A percentile compares a stretch with the other conserved stretches of the same genome.
Evolutionary conservation across 2,797 vertebrate genomes (phyloP).

Genomic region (Rhabdophis nuchalis): DNA sequence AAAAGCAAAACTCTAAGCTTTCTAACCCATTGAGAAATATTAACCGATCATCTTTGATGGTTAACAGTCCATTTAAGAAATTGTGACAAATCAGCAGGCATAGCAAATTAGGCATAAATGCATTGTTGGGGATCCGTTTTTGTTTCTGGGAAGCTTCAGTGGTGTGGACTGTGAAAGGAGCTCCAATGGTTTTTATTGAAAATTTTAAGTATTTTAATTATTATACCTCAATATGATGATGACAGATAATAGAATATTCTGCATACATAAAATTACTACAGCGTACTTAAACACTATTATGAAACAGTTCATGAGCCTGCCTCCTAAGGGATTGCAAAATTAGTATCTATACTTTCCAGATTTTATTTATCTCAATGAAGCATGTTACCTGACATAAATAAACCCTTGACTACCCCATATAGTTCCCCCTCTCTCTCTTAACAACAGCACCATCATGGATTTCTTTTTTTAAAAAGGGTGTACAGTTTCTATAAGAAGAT

Average conservation of each 20-base stretch:
- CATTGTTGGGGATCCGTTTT: not conserved
- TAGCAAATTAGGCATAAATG: not conserved
- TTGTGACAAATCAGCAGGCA: not conserved
- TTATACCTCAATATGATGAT: not conserved
- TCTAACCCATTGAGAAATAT: not conserved
- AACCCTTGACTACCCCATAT: not conserved
- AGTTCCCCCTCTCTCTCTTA: not conserved
- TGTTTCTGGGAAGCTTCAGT: not conserved
- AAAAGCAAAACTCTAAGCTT: not conserved
- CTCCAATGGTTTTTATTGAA: not conserved
- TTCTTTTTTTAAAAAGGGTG: not conserved
- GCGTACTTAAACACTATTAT: not conserved
- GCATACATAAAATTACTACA: not conserved
- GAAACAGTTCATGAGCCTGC: not conserved
- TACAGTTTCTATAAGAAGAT: not conserved
- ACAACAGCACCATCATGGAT: not conserved
- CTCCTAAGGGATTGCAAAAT: not conserved
- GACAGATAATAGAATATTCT: not conserved
- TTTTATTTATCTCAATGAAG: constrained; percentile 17
- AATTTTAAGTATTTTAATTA: not conserved
- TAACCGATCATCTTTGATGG: not conserved
- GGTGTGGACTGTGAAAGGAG: not conserved
- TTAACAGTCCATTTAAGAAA: not conserved
- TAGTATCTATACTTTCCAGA: not conserved
- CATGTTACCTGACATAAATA: not conserved